Evolutionary conservation across 2,797 vertebrate genomes (phyloP).

Genomic region (Myripristis murdjan): DNA sequence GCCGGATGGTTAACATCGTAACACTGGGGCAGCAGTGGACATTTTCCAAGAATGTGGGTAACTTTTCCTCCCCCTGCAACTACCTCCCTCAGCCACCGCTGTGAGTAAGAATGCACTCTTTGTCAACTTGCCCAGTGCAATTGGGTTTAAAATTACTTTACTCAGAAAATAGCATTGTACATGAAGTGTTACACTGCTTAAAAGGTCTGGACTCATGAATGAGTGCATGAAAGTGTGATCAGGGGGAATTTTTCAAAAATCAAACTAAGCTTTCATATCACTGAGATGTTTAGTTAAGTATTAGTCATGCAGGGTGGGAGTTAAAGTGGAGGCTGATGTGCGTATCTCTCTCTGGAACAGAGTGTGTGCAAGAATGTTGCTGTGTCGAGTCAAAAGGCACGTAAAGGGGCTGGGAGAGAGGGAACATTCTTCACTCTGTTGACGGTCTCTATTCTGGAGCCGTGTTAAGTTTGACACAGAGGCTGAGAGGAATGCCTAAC

Average conservation of each 20-base stretch:
- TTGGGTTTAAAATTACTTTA: background rate
- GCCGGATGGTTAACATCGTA: background rate
- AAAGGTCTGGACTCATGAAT: background rate
- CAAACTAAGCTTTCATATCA: slow-evolving; percentile 30
- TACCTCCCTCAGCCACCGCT: background rate
- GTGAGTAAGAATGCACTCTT: background rate
- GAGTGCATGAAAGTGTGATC: background rate
- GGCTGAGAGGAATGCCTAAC: slow-evolving; percentile 75
- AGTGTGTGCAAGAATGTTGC: slow-evolving; percentile 51
- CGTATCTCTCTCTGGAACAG: slow-evolving; percentile 3
- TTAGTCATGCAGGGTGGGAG: slow-evolving; percentile 29
- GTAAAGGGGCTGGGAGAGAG: slow-evolving; percentile 40
- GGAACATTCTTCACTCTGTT: slow-evolving; percentile 65
- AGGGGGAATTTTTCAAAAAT: slow-evolving; percentile 30
- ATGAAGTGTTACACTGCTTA: background rate
- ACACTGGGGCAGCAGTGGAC: background rate
- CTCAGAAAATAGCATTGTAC: background rate
- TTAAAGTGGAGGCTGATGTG: slow-evolving; percentile 28
- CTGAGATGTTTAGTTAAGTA: slow-evolving; percentile 46
- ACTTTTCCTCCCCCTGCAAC: background rate
- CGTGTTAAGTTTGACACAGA: slow-evolving; percentile 72
- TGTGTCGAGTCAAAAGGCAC: slow-evolving; percentile 67
- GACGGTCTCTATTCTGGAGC: slow-evolving; percentile 66
- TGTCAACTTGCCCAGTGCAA: background rate
- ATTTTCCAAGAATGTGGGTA: background rate